These are phyloP conservation scores for Hemaris fuciformis DNA, from an alignment of 2,888 invertebrate species.

Conservation along the genomic window DNA sequence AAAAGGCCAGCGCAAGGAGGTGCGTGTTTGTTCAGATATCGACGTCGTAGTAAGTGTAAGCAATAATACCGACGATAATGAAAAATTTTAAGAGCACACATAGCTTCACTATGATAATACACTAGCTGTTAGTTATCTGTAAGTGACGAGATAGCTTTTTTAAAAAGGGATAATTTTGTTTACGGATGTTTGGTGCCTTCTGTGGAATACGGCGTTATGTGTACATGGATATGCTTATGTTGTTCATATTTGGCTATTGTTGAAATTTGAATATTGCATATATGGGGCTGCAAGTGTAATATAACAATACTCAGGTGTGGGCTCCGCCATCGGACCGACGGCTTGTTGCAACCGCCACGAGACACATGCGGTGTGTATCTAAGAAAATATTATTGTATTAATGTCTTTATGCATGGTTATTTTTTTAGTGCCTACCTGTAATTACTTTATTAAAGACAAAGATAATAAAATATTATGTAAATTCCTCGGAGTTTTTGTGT, in stretches of 20 bases:
- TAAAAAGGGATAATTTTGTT: conserved; percentile 45
- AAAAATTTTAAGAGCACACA: conserved; percentile 50
- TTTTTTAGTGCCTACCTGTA: conserved; percentile 82
- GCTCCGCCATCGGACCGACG: conserved; percentile 31
- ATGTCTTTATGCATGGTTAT: conserved; percentile 81
- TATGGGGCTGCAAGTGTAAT: conserved; percentile 9
- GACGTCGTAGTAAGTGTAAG: conserved; percentile 17
- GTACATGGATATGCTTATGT: conserved; percentile 50
- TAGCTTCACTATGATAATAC: conserved; percentile 57
- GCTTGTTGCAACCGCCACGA: conserved; percentile 27
- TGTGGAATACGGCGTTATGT: conserved; percentile 55
- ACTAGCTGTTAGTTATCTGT: conserved; percentile 57
- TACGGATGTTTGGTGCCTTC: conserved; percentile 72
- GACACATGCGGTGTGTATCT: conserved; percentile 63
- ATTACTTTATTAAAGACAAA: conserved; percentile 82
- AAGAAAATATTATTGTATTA: conserved; percentile 78
- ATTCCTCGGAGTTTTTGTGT: conserved; percentile 34
- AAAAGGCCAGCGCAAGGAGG: not conserved
- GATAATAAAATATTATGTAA: conserved; percentile 80
- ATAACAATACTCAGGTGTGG: conserved; percentile 37
- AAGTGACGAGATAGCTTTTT: conserved; percentile 75
- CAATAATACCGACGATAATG: conserved; percentile 29
- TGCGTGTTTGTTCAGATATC: not conserved
- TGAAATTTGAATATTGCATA: conserved; percentile 11
- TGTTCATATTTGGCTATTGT: conserved; percentile 44